Conservation (phyloP, 2,113 vertebrate genomes). For the Syrmaticus mikado region DNA sequence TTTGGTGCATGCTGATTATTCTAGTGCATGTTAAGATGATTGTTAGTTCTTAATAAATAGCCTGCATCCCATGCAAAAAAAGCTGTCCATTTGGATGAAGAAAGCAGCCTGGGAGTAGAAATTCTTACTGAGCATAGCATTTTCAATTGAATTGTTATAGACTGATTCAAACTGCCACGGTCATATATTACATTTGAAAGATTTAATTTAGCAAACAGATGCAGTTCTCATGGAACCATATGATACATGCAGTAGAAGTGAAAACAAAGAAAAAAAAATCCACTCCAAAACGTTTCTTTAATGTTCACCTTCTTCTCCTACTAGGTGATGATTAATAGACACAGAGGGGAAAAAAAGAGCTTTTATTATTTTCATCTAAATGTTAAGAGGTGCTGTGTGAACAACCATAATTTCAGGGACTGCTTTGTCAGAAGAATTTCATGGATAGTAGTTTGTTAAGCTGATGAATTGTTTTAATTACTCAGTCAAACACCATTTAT, state of each 20-base stretch:
- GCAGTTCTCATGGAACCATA: constrained; percentile 31
- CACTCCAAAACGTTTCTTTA: constrained; percentile 34
- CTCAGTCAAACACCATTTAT: constrained; percentile 63
- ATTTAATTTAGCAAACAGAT: constrained; percentile 69
- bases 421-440: constrained; percentile 65
- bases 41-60: not conserved
- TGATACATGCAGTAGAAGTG: not conserved
- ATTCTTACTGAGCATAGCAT: not conserved
- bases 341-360: not conserved
- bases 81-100: constrained; percentile 6
- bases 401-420: constrained; percentile 46
- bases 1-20: not conserved
- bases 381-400: constrained; percentile 68
- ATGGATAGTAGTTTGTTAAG: constrained; percentile 62
- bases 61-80: constrained; percentile 2
- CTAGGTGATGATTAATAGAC: constrained; percentile 78
- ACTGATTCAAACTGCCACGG: constrained; percentile 37
- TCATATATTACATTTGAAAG: constrained; percentile 67
- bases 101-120: not conserved
- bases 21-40: not conserved
- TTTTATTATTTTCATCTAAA: constrained; percentile 69
- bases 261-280: constrained; percentile 48
- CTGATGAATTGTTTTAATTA: constrained; percentile 77
- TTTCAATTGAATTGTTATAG: constrained; percentile 66
- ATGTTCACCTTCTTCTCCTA: constrained; percentile 54